Evolutionary conservation across 1,140 invertebrate genomes (phyloP), one percentile per base, ranked within the genome.

Genomic region (Trichoplusia ni): DNA sequence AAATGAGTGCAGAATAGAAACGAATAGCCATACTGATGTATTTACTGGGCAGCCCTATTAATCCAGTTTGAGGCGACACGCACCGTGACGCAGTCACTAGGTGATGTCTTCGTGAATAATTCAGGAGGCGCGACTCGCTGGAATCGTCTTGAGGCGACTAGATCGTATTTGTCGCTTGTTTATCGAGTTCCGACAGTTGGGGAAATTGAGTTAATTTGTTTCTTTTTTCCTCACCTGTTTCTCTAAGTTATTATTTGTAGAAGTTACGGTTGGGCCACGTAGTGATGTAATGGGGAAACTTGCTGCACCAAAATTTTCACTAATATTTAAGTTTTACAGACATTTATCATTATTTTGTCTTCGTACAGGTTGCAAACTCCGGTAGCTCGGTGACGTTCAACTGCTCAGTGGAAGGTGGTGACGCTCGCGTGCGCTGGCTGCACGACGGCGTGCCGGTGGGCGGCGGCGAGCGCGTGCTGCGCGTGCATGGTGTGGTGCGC

Each of bases 341-440:
- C 16, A 18, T 7, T 9, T 13, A 13, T 18, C 11, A 14, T 13
- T n/a, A 42, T 2, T 25, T 60, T 42, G 29, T 46, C 13, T 21
- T 31, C 16, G n/a, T 42, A 8, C 72, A 91, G 90, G 82, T 91
- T 11, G 90, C 89, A 2, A 90, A 91, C 47, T 91, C 90, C 0
- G 90, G 89, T 2, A 91, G 89, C 54, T 86, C 84, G 4, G 87
- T 90, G 21, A 72, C 67, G 0, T 91, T 90, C 78, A 91, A 91
- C 77, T 97, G 96, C 83, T 93, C 93, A 44, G 94, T 95, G 11
- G 93, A 94, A 59, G 95, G 95, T 0, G 95, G 94, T 66, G 95
- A 95, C 3, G 95, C 95, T 11, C 91, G 91, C 61, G 92, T 96
- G 44, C 92, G 93, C 0, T 97, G 96, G 96, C 90, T 95, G 14